Evolutionary conservation across 2,113 vertebrate species (phyloP).

Genomic region (Poicephalus meyeri): DNA sequence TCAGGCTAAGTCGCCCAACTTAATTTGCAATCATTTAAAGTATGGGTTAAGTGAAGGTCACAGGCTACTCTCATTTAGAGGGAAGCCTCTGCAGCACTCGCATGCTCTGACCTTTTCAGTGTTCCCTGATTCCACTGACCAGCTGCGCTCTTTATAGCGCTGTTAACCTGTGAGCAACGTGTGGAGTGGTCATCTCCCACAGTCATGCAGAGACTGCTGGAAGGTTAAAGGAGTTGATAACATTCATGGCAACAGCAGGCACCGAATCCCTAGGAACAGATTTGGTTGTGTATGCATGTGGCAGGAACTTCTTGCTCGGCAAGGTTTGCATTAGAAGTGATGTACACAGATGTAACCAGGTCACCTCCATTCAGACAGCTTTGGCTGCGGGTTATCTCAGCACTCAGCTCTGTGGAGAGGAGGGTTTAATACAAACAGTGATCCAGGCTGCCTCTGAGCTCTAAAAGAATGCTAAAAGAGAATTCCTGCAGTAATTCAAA

Average conservation of each 20-base stretch:
- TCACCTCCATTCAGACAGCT: conserved; percentile 19
- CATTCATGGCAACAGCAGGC: conserved; percentile 14
- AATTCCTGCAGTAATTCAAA: background rate
- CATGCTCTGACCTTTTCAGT: conserved; percentile 57
- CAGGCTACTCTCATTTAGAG: conserved; percentile 53
- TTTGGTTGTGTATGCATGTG: background rate
- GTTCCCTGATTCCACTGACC: conserved; percentile 40
- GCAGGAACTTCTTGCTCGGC: conserved; percentile 6
- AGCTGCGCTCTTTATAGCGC: conserved; percentile 31
- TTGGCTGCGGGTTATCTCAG: background rate
- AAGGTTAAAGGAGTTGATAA: conserved; percentile 57
- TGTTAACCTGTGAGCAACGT: conserved; percentile 54
- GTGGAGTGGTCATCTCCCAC: conserved; percentile 31
- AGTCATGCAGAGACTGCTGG: conserved; percentile 26
- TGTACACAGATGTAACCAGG: background rate
- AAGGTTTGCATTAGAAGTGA: background rate
- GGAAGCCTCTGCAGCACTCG: conserved; percentile 18
- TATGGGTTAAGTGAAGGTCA: conserved; percentile 65
- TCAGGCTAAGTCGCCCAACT: conserved; percentile 19
- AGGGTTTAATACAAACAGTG: background rate
- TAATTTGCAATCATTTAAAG: conserved; percentile 63
- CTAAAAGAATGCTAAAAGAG: background rate
- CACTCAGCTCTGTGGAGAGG: background rate
- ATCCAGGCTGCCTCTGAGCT: background rate
- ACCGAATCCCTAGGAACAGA: conserved; percentile 11